Base-by-base conservation (phyloP, 1,140 invertebrate genomes). In the Atopsyche davidsoni region DNA sequence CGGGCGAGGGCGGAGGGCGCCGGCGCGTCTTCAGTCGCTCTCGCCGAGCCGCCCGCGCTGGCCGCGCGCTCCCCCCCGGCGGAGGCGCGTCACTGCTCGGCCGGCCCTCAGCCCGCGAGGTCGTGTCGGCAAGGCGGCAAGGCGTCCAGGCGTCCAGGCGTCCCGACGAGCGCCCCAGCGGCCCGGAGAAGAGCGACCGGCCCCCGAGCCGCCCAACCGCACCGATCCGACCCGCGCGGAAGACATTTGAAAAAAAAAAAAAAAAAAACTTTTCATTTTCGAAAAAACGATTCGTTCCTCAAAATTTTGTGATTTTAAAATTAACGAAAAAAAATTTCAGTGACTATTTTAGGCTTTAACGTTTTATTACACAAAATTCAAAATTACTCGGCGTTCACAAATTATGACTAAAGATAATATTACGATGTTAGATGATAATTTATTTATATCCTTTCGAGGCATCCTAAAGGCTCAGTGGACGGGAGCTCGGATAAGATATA, bases 251-350 rank as follows among this genome's bases (percentile, higher is more conserved):
- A 51, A 39, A 31, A 50, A 50, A 50, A 40, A 21, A 47, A 47
- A 16, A 45, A 53, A 48, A 16, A 47, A n/a, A n/a, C n/a, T n/a
- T n/a, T n/a, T n/a, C n/a, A n/a, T n/a, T n/a, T n/a, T n/a, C n/a
- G n/a, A n/a, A n/a, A 44, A 51, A 58, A 55, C 57, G 57, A 52
- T 55, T 58, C 41, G 57, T 58, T 58, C 57, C 57, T 58, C 57
- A 51, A 55, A 52, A 58, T 58, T 58, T 58, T 58, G 57, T 58
- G 57, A 58, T 58, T 55, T 58, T 52, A 55, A 51, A 55, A 47
- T 52, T 55, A 58, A 58, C 48, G 49, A 58, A 54, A 28, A 39
- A 44, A n/a, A 51, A 57, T 35, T 43, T 53, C 51, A 50, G 51
- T 58, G 49, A 51, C 42, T 46, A 52, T 22, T 40, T 53, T 48